Evolutionary conservation across 1,140 invertebrate species (phyloP).

Genomic region (Neuroterus valhalla): DNA sequence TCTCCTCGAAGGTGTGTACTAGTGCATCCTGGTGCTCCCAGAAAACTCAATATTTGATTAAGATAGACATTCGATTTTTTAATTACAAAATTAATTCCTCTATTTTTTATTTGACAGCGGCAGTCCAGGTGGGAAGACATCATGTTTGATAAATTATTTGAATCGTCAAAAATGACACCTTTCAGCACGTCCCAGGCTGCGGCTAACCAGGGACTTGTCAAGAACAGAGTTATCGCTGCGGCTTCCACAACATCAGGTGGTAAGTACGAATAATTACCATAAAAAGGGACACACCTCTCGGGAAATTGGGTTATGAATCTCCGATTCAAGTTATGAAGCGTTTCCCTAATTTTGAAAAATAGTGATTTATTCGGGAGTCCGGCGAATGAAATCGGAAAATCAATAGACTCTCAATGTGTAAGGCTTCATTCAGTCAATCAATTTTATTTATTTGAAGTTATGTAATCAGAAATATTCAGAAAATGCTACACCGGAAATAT

Average conservation of each 20-base stretch:
- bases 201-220: slow-evolving; percentile 72
- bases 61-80: too few species aligned
- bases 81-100: too few species aligned
- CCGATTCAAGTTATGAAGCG: slow-evolving; percentile 41
- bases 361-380: background rate
- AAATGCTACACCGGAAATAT: slow-evolving; percentile 2
- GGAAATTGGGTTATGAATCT: slow-evolving; percentile 35
- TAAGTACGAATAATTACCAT: slow-evolving; percentile 56
- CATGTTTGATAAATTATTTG: slow-evolving; percentile 85
- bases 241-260: slow-evolving; percentile 75
- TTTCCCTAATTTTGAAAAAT: slow-evolving; percentile 19
- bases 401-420: background rate
- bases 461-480: slow-evolving; percentile 14
- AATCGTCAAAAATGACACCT: slow-evolving; percentile 84
- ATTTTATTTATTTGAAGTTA: slow-evolving; percentile 29
- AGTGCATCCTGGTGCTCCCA: too few species aligned
- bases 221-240: slow-evolving; percentile 78
- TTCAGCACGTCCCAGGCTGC: slow-evolving; percentile 81
- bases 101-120: slow-evolving; percentile 19
- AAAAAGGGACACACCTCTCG: background rate
- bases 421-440: slow-evolving; percentile 28
- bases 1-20: too few species aligned
- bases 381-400: background rate
- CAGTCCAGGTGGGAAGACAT: slow-evolving; percentile 54
- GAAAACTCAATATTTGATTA: too few species aligned